Evolutionary conservation across 2,113 vertebrate genomes (phyloP), one percentile per base, ranked within the genome.

Genomic region (Psephotus haematonotus): DNA sequence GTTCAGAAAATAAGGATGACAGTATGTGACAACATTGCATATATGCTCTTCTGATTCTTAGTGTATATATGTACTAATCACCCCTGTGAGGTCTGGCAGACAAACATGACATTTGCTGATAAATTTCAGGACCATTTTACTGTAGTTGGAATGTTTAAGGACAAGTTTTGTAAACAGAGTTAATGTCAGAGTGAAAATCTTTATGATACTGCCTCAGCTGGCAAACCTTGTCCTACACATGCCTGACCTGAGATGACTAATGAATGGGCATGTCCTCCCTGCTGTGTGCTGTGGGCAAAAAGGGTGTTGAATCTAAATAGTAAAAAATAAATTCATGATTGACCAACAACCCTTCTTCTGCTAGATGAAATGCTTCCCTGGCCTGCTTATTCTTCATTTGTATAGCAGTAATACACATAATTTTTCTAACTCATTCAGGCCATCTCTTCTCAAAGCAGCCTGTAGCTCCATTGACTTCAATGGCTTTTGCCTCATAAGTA

Each of bases 51-150:
- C 41, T 13, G 1, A 19, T 52, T 70, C 37, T 43, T 37, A 15
- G 2, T 43, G 15, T 29, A 16, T 29, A 7, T 19, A 29, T 29
- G 15, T 24, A 19, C 6, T 46, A 11, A 46, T 65, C 41, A 57
- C 4, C 16, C 31, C 6, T 7, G 3, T 16, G 35, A 60, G 23
- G 10, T 28, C 43, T 53, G 70, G 7, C 52, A 67, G 37, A 49
- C 43, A 72, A 82, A 75, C 62, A 63, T 0, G 3, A 13, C 47
- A 69, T 59, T 91, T 83, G 28, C 55, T 82, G 50, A 16, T 81
- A 67, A 46, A 89, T 91, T 81, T 91, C 28, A 71, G 81, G 22
- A 33, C 35, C 33, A 46, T 88, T 95, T 86, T 71, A 29, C n/a
- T 50, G 33, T 49, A 69, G 49, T 7, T 70, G 53, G 12, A 31